A percentile compares a stretch with the other conserved stretches of the same genome.
Evolutionary conservation across 2,888 invertebrate species (phyloP).

Genomic region (Patella ulyssiponensis): DNA sequence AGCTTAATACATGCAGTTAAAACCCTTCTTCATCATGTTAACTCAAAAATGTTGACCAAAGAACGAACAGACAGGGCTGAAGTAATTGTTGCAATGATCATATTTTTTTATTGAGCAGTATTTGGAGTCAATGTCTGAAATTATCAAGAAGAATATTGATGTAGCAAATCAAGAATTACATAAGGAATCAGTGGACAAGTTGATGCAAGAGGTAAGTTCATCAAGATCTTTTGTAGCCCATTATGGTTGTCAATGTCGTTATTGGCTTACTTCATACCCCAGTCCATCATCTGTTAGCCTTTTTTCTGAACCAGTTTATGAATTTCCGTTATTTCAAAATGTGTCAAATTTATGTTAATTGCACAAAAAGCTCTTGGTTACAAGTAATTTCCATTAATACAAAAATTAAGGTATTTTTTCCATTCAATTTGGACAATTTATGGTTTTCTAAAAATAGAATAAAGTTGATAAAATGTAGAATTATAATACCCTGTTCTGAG

Average conservation of each 20-base stretch:
- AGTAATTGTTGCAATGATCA: no score
- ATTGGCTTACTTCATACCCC: not conserved
- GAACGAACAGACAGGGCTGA: no score
- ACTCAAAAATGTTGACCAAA: no score
- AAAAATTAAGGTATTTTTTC: not conserved
- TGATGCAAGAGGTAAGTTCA: slow-evolving; percentile 84
- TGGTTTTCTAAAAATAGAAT: no score
- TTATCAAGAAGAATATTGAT: slow-evolving; percentile 91
- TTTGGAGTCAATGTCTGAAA: slow-evolving; percentile 94
- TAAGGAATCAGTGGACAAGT: slow-evolving; percentile 88
- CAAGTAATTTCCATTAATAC: no score
- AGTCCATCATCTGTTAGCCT: not conserved
- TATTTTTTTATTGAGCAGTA: slow-evolving; percentile 75
- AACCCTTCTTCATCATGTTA: no score
- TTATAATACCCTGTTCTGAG: no score
- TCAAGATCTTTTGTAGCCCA: not conserved
- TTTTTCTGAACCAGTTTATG: not conserved
- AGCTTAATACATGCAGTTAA: no score
- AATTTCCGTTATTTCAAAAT: not conserved
- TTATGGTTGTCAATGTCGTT: not conserved
- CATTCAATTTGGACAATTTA: no score
- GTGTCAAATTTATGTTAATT: no score
- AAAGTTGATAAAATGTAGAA: no score
- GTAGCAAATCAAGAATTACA: slow-evolving; percentile 92
- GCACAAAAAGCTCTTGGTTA: no score